Evolutionary conservation across 2,797 vertebrate species (phyloP).

Genomic region (Kryptolebias ocellatus): DNA sequence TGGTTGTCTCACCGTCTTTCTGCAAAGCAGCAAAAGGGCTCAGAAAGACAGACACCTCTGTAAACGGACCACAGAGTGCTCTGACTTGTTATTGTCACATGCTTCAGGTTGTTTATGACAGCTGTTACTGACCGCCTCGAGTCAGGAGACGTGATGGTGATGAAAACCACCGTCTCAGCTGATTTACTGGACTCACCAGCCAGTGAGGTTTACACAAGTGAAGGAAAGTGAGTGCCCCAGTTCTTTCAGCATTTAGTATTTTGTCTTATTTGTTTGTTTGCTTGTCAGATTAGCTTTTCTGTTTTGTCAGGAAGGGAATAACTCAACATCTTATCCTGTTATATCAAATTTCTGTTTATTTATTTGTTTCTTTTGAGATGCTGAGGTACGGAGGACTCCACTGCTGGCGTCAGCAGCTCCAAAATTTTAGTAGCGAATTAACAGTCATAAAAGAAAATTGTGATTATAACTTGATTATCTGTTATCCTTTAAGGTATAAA

Average conservation of each 20-base stretch:
- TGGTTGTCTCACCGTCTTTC: constrained; percentile 9
- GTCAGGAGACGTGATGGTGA: constrained; percentile 18
- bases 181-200: constrained; percentile 32
- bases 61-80: constrained; percentile 7
- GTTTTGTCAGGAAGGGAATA: neutral
- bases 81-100: constrained; percentile 26
- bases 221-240: neutral
- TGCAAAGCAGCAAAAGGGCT: constrained; percentile 12
- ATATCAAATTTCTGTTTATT: too few relatives aligned
- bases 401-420: too few relatives aligned
- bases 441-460: too few relatives aligned
- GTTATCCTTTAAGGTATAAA: too few relatives aligned
- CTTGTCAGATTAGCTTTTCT: neutral
- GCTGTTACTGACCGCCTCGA: neutral
- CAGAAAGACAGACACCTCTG: neutral
- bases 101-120: constrained; percentile 40
- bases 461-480: too few relatives aligned
- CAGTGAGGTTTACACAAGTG: constrained; percentile 11
- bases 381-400: too few relatives aligned
- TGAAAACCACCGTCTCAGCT: constrained; percentile 22
- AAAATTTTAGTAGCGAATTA: too few relatives aligned
- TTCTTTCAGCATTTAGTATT: constrained; percentile 8
- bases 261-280: neutral
- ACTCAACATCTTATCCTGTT: neutral
- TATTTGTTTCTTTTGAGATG: too few relatives aligned